Evolutionary conservation across 2,113 vertebrate species (phyloP), one percentile per base, ranked within the genome.

Genomic region (Grammomys dolichurus): DNA sequence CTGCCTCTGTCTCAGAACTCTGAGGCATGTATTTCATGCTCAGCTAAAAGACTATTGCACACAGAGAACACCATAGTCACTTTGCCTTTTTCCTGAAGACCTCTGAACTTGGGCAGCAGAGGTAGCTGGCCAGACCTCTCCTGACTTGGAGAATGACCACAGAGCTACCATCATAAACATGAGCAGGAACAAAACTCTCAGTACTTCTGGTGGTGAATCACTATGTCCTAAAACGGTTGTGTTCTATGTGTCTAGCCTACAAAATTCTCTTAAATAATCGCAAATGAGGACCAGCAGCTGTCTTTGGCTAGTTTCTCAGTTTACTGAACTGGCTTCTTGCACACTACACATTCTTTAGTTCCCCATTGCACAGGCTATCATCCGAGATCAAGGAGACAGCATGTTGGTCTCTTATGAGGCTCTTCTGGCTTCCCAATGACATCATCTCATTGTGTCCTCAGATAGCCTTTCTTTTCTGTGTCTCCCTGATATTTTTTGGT

Each of bases 221-320:
- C n/a, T 17, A 9, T 33, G 24, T 65, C 69, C 78, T 93, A 82
- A 87, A 54, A 94, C 70, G 48, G 78, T 78, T 63, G 28, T n/a
- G 19, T 58, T 54, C 36, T 58, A 16, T 31, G 70, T 75, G 5
- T 87, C 56, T 81, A 78, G 48, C 22, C 46, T 78, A 8, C 20
- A 58, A 87, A 65, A 81, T 14, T 73, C 67, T 75, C 17, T 63
- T 67, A 14, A n/a, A 73, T 33, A 46, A 95, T 67, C 78, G 54
- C 63, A 94, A 43, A 24, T 13, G 11, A 94, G 36, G 73, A 13
- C 89, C 85, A 63, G 17, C 65, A 80, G 28, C 22, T n/a, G 20
- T 77, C 89, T 56, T 46, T 33, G 56, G 33, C 24, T 80, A 24
- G 36, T 5, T 24, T 5, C 33, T 73, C 63, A 12, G n/a, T 90